A percentile compares a stretch with the other conserved stretches of the same genome.
Conservation (phyloP, 92 coral and sea anemone genomes). For the Epizoanthus illoricatus region DNA sequence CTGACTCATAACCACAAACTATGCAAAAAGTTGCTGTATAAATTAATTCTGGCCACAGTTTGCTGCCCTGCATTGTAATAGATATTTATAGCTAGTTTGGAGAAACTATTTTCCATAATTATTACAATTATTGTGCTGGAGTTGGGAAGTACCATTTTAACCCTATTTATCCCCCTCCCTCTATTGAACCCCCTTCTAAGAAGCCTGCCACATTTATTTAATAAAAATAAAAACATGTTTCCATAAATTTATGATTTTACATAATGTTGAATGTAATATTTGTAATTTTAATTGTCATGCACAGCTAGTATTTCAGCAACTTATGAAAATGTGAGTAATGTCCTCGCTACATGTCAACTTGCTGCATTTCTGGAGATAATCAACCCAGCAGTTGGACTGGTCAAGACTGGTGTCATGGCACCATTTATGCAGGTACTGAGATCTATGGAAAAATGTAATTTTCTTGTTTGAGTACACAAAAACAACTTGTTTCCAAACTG, state of each 20-base stretch:
- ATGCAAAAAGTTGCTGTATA: no score
- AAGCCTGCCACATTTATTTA: no score
- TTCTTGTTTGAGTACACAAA: background rate
- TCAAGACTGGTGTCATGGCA: conserved; percentile 79
- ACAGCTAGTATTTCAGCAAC: conserved; percentile 72
- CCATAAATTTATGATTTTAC: background rate
- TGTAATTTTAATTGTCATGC: background rate
- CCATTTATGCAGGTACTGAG: conserved; percentile 80
- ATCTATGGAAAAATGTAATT: background rate
- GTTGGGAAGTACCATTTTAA: background rate
- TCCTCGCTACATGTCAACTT: conserved; percentile 90
- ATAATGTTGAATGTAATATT: background rate
- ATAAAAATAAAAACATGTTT: no score
- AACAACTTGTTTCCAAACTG: background rate
- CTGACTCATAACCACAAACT: no score
- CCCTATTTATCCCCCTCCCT: no score
- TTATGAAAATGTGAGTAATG: conserved; percentile 88
- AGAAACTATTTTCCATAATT: no score
- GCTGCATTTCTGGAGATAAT: conserved; percentile 91
- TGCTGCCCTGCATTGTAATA: no score
- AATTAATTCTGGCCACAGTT: no score
- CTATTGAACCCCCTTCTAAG: background rate
- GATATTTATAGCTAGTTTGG: no score
- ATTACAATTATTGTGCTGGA: no score
- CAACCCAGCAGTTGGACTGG: conserved; percentile 79